Conservation (phyloP, 2,888 invertebrate genomes). For the Margaritifera margaritifera region DNA sequence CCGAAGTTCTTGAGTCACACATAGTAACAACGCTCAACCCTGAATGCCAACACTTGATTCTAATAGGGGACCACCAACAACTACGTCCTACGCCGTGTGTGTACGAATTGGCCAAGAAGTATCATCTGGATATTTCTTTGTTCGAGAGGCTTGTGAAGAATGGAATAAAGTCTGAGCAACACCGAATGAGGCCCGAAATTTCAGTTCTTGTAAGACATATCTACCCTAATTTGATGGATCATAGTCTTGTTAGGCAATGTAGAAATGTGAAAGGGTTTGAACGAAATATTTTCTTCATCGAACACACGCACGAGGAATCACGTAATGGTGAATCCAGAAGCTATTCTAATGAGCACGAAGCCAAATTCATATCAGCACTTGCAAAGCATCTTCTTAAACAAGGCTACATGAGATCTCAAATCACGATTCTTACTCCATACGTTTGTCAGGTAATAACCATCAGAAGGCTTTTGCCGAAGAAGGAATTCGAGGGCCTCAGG, state of each 20-base stretch:
- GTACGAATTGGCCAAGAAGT: constrained; percentile 79
- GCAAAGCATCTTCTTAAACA: constrained; percentile 64
- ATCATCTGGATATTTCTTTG: constrained; percentile 83
- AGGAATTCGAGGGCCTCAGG: constrained; percentile 48
- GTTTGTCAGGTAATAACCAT: constrained; percentile 61
- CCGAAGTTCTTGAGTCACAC: constrained; percentile 89
- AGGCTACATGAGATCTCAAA: constrained; percentile 58
- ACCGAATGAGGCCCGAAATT: constrained; percentile 70
- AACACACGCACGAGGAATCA: constrained; percentile 28
- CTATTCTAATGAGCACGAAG: constrained; percentile 39
- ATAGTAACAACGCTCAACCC: constrained; percentile 83
- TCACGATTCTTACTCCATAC: constrained; percentile 69
- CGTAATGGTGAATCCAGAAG: constrained; percentile 31
- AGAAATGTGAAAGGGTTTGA: constrained; percentile 56
- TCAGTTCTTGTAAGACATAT: constrained; percentile 58
- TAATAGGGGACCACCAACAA: constrained; percentile 89
- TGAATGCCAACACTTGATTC: constrained; percentile 84
- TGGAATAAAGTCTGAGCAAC: constrained; percentile 73
- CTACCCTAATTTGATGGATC: constrained; percentile 61
- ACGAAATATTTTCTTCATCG: constrained; percentile 64
- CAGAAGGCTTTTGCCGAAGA: constrained; percentile 44
- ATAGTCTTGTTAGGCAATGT: constrained; percentile 51
- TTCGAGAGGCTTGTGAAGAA: constrained; percentile 86
- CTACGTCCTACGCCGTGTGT: constrained; percentile 83
- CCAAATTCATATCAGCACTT: constrained; percentile 37